Evolutionary conservation across 2,797 vertebrate species (phyloP).

Genomic region (Crenuchus spilurus): DNA sequence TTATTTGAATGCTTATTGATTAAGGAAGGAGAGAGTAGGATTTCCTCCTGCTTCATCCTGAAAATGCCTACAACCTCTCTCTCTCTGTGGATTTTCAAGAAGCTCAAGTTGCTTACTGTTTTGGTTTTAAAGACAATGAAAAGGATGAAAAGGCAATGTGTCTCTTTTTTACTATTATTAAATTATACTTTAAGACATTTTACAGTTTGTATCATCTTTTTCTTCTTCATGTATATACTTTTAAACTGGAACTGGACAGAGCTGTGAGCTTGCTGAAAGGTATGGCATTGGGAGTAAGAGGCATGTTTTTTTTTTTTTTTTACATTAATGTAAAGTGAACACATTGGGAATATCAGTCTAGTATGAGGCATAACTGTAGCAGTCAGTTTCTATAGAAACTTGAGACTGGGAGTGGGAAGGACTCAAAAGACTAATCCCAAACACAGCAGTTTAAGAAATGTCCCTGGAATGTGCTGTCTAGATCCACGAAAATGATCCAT

Average conservation of each 20-base stretch:
- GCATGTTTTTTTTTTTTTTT: not conserved
- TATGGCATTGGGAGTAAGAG: no score
- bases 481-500: no score
- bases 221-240: constrained; percentile 47
- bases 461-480: not conserved
- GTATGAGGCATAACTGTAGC: not conserved
- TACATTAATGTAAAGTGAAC: not conserved
- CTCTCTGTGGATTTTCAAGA: no score
- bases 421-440: no score
- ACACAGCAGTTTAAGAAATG: no score
- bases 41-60: constrained; percentile 14
- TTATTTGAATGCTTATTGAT: constrained; percentile 44
- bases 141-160: not conserved
- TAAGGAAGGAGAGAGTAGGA: constrained; percentile 7
- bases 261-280: no score
- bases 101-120: not conserved
- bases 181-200: constrained; percentile 30
- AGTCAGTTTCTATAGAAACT: not conserved
- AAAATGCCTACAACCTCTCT: not conserved
- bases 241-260: constrained; percentile 6
- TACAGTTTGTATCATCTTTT: constrained; percentile 10
- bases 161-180: constrained; percentile 49
- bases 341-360: not conserved
- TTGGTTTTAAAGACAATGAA: constrained; percentile 24
- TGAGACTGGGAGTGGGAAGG: not conserved